Conservation (phyloP, 2,888 invertebrate genomes). For the Oasisia sp. region DNA sequence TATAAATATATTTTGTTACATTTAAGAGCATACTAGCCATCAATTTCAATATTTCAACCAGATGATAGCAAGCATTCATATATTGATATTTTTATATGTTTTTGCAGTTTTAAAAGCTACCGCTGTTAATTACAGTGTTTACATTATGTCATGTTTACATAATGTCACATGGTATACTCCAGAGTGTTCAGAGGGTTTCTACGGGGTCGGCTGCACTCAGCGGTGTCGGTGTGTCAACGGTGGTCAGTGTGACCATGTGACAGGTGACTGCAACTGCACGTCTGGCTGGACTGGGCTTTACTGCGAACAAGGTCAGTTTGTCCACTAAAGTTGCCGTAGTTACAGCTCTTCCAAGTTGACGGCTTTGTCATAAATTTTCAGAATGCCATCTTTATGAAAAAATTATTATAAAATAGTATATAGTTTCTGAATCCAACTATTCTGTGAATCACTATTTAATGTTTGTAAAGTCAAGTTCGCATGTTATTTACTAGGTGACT, state of each 20-base stretch:
- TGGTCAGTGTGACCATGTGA: slow-evolving; percentile 57
- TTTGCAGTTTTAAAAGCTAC: not conserved
- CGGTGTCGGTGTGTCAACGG: slow-evolving; percentile 54
- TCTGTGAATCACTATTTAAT: too few species aligned
- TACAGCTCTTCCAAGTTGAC: not conserved
- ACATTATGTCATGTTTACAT: slow-evolving; percentile 7
- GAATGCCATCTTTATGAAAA: too few species aligned
- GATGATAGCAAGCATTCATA: not conserved
- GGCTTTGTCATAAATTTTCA: not conserved
- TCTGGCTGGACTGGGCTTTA: slow-evolving; percentile 63
- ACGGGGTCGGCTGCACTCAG: slow-evolving; percentile 67
- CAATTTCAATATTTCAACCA: not conserved
- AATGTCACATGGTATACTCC: slow-evolving; percentile 29
- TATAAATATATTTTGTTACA: not conserved
- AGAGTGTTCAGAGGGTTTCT: slow-evolving; percentile 72
- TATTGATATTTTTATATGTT: not conserved
- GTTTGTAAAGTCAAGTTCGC: too few species aligned
- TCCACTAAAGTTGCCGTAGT: not conserved
- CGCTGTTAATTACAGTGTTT: not conserved
- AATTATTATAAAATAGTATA: too few species aligned
- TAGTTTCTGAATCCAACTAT: too few species aligned
- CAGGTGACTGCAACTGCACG: slow-evolving; percentile 62
- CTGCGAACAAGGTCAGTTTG: slow-evolving; percentile 45
- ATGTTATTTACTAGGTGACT: too few species aligned
- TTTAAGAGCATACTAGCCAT: not conserved